These are phyloP conservation scores for Syndactyla subalaris DNA, from an alignment of 2,797 vertebrate genomes.

Conservation along the genomic window DNA sequence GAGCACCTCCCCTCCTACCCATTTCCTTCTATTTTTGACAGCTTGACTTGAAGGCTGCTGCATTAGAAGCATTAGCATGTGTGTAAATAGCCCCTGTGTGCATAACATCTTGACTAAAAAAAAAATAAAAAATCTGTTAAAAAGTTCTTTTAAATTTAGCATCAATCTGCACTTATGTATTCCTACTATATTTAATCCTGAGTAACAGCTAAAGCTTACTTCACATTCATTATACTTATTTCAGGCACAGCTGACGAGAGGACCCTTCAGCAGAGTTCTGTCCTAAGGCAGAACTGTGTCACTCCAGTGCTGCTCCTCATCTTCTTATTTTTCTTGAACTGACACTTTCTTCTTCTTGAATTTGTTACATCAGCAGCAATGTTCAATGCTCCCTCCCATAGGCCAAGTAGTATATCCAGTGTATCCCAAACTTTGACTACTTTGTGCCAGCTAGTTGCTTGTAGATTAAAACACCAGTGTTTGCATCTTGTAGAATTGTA, in stretches of 20 bases:
- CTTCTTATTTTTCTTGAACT: slow-evolving; percentile 15
- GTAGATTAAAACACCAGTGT: not conserved
- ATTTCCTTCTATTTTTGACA: not conserved
- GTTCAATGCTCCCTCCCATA: not conserved
- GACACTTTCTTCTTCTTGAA: slow-evolving; percentile 31
- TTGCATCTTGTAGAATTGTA: not conserved
- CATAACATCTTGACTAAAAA: not conserved
- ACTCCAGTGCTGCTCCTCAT: not conserved
- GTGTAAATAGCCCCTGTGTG: slow-evolving; percentile 5
- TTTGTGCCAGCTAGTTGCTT: not conserved
- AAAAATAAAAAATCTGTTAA: not conserved
- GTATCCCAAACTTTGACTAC: not conserved
- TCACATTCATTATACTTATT: not conserved
- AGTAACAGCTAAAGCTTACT: slow-evolving; percentile 14
- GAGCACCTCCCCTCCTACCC: not conserved
- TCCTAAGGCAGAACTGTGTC: slow-evolving; percentile 34
- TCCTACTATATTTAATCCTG: slow-evolving; percentile 5
- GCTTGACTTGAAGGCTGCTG: not conserved
- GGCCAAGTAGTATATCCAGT: not conserved
- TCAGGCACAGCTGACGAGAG: not conserved
- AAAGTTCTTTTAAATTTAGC: slow-evolving; percentile 7
- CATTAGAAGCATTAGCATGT: not conserved
- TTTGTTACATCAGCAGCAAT: slow-evolving; percentile 21
- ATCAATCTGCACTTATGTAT: not conserved
- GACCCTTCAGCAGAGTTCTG: not conserved